phyloP scores from a whole-genome alignment of 2,113 vertebrate genomes.

The Coptodon rendalli region DNA sequence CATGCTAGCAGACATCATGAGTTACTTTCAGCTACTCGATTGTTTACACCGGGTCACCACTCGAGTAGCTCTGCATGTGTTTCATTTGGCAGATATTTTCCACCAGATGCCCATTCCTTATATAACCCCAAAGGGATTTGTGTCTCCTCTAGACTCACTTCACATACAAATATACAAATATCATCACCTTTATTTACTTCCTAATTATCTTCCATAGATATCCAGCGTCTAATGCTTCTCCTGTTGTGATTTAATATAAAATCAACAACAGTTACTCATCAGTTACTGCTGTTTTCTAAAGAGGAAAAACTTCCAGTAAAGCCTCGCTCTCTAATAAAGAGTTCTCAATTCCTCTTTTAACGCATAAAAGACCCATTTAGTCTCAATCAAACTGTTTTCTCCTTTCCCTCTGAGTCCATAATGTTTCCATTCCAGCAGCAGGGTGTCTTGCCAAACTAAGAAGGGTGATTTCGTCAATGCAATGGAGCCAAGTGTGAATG shows the following conservation, averaged over 20 bases:
- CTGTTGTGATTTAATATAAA: background rate
- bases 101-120: background rate
- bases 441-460: background rate
- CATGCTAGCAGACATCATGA: background rate
- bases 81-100: background rate
- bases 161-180: background rate
- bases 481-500: background rate
- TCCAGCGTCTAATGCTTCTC: background rate
- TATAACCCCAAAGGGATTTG: background rate
- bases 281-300: background rate
- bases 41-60: background rate
- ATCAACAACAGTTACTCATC: background rate
- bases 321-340: background rate
- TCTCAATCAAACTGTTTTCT: background rate
- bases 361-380: background rate
- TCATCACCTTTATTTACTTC: background rate
- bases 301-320: background rate
- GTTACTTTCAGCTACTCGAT: background rate
- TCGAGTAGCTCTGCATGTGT: rapidly evolving
- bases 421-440: background rate
- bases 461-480: background rate
- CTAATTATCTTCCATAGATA: background rate
- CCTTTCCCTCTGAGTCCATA: background rate
- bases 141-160: background rate
- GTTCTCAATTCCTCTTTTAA: background rate